A percentile compares a stretch with the other conserved stretches of the same genome.
phyloP scores from a whole-genome alignment of 2,888 invertebrate species.

The Alloplasta piceator region DNA sequence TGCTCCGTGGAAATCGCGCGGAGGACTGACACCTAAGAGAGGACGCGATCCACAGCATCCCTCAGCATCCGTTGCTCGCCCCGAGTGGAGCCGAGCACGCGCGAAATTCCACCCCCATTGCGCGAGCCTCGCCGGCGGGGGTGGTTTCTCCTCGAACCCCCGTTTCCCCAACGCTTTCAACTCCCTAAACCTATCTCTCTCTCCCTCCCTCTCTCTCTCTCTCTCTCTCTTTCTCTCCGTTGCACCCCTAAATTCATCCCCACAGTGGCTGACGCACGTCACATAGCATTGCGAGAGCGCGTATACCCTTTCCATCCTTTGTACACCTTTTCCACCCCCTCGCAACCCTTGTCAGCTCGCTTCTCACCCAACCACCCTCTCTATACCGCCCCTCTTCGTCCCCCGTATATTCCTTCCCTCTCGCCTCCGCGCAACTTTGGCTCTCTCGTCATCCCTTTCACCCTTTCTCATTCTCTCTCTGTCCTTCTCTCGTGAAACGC shows the following conservation, averaged over 20 bases:
- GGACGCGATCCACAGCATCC: constrained; percentile 79
- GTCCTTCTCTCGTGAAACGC: constrained; percentile 40
- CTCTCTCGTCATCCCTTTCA: constrained; percentile 21
- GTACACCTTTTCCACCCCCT: background rate
- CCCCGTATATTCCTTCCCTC: constrained; percentile 42
- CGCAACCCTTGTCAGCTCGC: constrained; percentile 13
- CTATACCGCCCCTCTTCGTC: constrained; percentile 21
- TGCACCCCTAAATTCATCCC: constrained; percentile 25
- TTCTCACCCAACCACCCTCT: constrained; percentile 18
- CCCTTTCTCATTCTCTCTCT: background rate
- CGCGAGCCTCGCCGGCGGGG: constrained; percentile 20
- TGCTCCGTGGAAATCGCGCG: constrained; percentile 81
- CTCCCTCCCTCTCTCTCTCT: constrained; percentile 27
- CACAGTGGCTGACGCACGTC: constrained; percentile 43
- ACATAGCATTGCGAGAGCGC: constrained; percentile 39
- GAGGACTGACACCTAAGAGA: constrained; percentile 80
- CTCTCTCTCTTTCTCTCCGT: constrained; percentile 1
- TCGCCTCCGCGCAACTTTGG: constrained; percentile 24
- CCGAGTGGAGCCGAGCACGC: constrained; percentile 79
- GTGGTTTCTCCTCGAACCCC: constrained; percentile 39
- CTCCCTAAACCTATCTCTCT: constrained; percentile 14
- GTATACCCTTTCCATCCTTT: constrained; percentile 40
- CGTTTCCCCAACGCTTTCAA: constrained; percentile 19
- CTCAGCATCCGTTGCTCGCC: constrained; percentile 77
- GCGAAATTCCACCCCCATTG: constrained; percentile 79